Evolutionary conservation across 2,888 invertebrate genomes (phyloP), one percentile per base, ranked within the genome.

Genomic region (Adelphocoris suturalis): DNA sequence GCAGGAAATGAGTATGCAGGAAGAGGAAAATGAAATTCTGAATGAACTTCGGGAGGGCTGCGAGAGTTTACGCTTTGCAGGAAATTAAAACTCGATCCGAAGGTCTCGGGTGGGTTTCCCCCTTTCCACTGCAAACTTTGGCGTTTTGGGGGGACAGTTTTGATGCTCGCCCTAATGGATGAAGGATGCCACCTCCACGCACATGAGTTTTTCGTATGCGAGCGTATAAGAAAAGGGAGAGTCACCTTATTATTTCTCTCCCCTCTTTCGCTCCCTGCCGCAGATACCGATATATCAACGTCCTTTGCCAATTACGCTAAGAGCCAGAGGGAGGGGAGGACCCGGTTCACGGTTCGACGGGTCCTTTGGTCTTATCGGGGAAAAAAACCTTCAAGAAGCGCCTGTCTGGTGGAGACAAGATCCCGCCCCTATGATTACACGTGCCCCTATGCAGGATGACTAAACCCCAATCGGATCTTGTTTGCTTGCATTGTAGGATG

Each of bases 241-340:
- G 85, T 61, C 85, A 85, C 85, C 85, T 85, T 85, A 85, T 85
- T 85, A 85, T 85, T 55, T 55, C 85, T 68, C 68, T 12, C 52
- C 85, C 85, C 85, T 85, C 57, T 57, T 85, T 85, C n/a, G n/a
- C 27, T 57, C 27, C 27, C 14, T 48, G 48, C 52, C 47, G 82
- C n/a, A 68, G 68, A 68, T 68, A 68, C 85, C 85, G 61, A 85
- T 85, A 57, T 57, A 85, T 85, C 85, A 85, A 85, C 85, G 85
- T 85, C 85, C 85, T 57, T 55, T 85, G 85, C 85, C 85, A 85
- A 85, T 85, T 85, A 85, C 85, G 57, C 61, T 85, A 85, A 85
- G 85, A 85, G 85, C 85, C 47, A 28, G 84, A 85, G 57, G 52
- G 52, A 16, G 48, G 61, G 61, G 28, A 23, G 52, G 14, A n/a